Evolutionary conservation across 2,888 invertebrate species (phyloP), one percentile per base, ranked within the genome.

Genomic region (Axea sp.): DNA sequence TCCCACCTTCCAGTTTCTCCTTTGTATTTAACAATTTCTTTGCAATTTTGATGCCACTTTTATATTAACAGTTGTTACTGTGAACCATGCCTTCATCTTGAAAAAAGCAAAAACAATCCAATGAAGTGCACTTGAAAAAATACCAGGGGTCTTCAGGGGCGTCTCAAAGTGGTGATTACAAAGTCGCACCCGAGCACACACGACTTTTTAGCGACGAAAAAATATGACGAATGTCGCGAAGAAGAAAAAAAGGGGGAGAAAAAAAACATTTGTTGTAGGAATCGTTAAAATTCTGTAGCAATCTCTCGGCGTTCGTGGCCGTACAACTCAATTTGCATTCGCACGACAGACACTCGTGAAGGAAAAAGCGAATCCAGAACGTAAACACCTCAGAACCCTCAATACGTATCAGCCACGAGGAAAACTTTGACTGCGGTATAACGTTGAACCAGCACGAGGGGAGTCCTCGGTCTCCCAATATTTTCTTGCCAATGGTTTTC

Each of bases 321-420:
- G 67, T 41, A 60, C 72, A 62, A 71, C 71, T 68, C 71, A 67
- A 77, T 75, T 78, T 75, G 75, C 76, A 76, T 73, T 73, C 73
- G 65, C 65, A 49, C 43, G 30, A 77, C 79, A 81, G 80, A 77
- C 77, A 43, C 51, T 55, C 41, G 39, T 39, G 57, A 62, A 51
- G 45, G 60, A 64, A 64, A 59, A 65, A 37, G 59, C 65, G 65
- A 62, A 65, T 65, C 65, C 9, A 35, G 72, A 65, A 53, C 57
- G 72, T 72, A 65, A 72, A 72, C 72, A 72, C 65, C 65, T 65
- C 31, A 37, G 47, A 43, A 57, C 51, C 55, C 57, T 57, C 57
- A 57, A 51, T 49, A 59, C 68, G 47, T 53, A 60, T 60, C 69
- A 47, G 39, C 47, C 41, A 37, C 51, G 64, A 28, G 55, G 39